Conservation (phyloP, 2,797 vertebrate genomes). For the Oreochromis grahami region DNA sequence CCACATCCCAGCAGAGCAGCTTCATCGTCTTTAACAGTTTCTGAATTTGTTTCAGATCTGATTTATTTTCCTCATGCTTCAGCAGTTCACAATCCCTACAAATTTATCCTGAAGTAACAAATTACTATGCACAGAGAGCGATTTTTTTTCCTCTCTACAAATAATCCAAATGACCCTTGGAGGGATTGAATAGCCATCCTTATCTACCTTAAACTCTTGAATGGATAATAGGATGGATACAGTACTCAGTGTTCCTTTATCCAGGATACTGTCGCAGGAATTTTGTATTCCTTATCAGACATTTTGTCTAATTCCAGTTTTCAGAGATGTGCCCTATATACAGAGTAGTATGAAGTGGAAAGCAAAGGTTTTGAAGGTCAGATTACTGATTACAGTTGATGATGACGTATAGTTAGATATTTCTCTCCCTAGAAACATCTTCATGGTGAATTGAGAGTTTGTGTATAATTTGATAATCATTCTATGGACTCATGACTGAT, state of each 20-base stretch:
- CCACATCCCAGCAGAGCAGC: slow-evolving; percentile 20
- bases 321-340: not conserved
- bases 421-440: not conserved
- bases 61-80: slow-evolving; percentile 49
- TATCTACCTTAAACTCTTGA: not conserved
- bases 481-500: not conserved
- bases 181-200: not conserved
- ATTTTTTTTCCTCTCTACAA: not conserved
- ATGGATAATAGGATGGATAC: not conserved
- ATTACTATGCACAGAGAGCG: slow-evolving; percentile 27
- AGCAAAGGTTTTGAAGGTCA: not conserved
- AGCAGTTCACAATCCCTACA: slow-evolving; percentile 26
- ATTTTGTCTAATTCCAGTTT: not conserved
- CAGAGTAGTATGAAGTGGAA: not conserved
- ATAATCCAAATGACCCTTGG: not conserved
- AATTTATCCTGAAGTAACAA: slow-evolving; percentile 36
- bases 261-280: not conserved
- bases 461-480: not conserved
- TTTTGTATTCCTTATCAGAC: not conserved
- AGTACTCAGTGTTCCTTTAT: not conserved
- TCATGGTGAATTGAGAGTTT: not conserved
- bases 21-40: slow-evolving; percentile 20
- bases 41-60: slow-evolving; percentile 32
- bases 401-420: not conserved
- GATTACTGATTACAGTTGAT: not conserved